phyloP scores from a whole-genome alignment of 92 coral and sea anemone species.

The Actinostola sp. region DNA sequence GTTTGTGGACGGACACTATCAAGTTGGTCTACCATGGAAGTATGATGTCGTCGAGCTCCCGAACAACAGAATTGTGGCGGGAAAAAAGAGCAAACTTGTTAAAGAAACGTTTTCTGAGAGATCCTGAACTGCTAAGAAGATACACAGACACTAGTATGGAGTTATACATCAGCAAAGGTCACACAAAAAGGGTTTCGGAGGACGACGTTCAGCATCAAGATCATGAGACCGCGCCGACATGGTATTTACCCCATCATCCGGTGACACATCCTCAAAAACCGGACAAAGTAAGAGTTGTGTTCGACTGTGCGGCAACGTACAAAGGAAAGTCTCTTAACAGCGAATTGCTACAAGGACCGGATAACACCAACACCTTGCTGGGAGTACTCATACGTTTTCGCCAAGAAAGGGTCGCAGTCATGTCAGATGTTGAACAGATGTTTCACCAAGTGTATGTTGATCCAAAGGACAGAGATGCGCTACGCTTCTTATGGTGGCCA shows the following conservation, averaged over 20 bases:
- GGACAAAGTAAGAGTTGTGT: too few relatives aligned
- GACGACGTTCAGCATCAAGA: background rate
- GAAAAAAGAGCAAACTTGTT: slow-evolving; percentile 18
- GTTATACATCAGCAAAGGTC: slow-evolving; percentile 22
- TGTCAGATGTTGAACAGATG: too few relatives aligned
- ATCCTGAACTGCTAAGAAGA: slow-evolving; percentile 14
- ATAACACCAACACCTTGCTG: too few relatives aligned
- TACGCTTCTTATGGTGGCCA: too few relatives aligned
- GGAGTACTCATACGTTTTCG: too few relatives aligned
- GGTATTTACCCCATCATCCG: background rate
- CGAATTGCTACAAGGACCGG: too few relatives aligned
- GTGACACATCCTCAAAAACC: background rate
- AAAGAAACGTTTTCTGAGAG: slow-evolving; percentile 25
- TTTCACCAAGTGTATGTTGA: too few relatives aligned
- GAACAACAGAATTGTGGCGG: slow-evolving; percentile 30
- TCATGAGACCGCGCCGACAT: background rate
- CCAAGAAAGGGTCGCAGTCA: too few relatives aligned
- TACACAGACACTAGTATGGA: slow-evolving; percentile 42
- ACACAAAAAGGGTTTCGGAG: slow-evolving; percentile 33
- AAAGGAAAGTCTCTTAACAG: too few relatives aligned
- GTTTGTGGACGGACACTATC: slow-evolving; percentile 37
- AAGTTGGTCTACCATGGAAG: slow-evolving; percentile 40
- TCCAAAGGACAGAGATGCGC: too few relatives aligned
- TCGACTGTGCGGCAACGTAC: too few relatives aligned
- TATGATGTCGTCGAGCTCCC: slow-evolving; percentile 7